Base-by-base conservation (phyloP, 2,888 invertebrate species). In the Ptilodon capucinus region DNA sequence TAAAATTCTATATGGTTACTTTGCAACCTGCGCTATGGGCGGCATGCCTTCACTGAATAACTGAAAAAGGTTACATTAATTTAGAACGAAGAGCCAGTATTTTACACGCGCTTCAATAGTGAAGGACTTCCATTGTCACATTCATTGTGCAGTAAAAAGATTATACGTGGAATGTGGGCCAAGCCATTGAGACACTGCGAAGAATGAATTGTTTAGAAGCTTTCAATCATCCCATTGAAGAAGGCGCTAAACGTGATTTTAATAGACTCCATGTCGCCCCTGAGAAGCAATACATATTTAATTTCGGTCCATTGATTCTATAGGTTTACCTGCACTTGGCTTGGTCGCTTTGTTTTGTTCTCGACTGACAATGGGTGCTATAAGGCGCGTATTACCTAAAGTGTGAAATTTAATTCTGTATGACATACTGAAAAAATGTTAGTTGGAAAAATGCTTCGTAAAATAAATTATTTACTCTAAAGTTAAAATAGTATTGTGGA, bases 261-360 rank as follows among this genome's bases (percentile, higher is more conserved):
- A 90, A 91, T 90, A 91, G 91, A 90, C 91, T 88, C 62, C 48
- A 64, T 72, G 90, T 90, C 91, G 90, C 90, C 90, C 82, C 74
- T 53, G 42, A 79, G 77, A 82, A 85, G 80, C 74, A 71, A 81
- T 85, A 79, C 82, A 74, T 79, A 75, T 81, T 78, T 71, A 76
- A 79, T 84, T 82, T 79, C 71, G 71, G 79, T 51, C 79, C 75
- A 75, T 83, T 82, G 72, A 79, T 64, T 74, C 57, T 69, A 64
- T 68, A 39, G 21, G 21, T 71, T 68, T 87, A 84, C 83, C 82
- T 84, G 82, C 68, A 57, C 52, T 56, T 57, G 49, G 49, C 57
- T 64, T 67, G 46, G 64, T 57, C 58, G 47, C 46, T 60, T 66
- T 70, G 56, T 71, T 65, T 68, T 60, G 23, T 25, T 32, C 14